Percentiles rank a stretch among this genome's conserved stretches.
Evolutionary conservation across 2,113 vertebrate species (phyloP).

Genomic region (Sigmodon hispidus): DNA sequence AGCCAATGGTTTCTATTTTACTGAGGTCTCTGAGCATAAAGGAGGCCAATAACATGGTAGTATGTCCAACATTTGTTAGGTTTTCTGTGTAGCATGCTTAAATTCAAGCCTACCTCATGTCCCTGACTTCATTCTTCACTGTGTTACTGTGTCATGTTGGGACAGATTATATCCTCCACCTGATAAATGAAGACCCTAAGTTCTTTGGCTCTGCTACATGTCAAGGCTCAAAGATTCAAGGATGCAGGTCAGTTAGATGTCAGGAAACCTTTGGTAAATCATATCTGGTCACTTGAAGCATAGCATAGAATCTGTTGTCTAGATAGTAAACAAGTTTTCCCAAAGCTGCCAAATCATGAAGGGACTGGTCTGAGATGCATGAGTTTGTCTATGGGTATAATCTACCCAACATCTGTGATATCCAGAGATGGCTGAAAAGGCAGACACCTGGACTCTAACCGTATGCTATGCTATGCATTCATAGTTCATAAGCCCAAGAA

Average conservation of each 20-base stretch:
- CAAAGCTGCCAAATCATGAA: neutral
- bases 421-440: neutral
- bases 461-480: neutral
- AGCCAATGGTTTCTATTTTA: neutral
- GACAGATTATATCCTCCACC: neutral
- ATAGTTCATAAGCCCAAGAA: neutral
- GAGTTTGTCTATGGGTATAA: accelerated
- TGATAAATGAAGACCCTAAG: neutral
- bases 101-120: neutral
- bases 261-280: too few species aligned
- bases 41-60: neutral
- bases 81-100: neutral
- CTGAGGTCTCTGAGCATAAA: neutral
- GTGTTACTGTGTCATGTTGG: neutral
- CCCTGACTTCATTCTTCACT: neutral
- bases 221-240: neutral
- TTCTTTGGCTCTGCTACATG: neutral
- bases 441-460: neutral
- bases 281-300: neutral
- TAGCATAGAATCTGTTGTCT: neutral
- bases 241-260: neutral
- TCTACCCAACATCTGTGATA: neutral
- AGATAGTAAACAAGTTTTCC: neutral
- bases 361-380: accelerated
- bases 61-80: neutral